Evolutionary conservation across 2,797 vertebrate species (phyloP), one percentile per base, ranked within the genome.

Genomic region (Jordanella pulchra): DNA sequence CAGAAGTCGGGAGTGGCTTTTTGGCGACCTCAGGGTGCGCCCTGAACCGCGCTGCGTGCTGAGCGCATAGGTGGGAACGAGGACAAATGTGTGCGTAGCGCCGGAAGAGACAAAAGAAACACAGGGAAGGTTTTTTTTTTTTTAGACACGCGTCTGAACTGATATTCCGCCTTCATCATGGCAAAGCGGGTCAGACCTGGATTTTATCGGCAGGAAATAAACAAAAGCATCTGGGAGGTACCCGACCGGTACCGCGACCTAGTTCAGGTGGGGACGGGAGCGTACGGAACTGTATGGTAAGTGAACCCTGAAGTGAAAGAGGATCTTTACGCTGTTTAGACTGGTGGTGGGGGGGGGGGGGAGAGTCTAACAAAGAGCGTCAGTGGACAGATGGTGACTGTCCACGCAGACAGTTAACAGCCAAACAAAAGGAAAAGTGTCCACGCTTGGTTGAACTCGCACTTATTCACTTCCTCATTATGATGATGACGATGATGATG

Each of bases 221-320:
- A 96, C 91, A 97, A 97, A 87, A 98, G 96, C 1, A 74, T 90
- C 23, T 99, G 97, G 97, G 97, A 97, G 83, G 97, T 98, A 65
- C 95, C 95, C 83, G 95, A 95, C 17, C 93, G 95, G 89, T 99
- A 98, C 94, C 93, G 89, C 67, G 96, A 97, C 18, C 92, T 99
- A 90, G 93, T 84, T 89, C 94, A 96, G 79, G 96, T 98, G 92
- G 97, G 97, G 45, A 97, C 97, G 3, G 97, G 97, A 47, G 97
- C 97, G 39, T 99, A 98, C 79, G 97, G 97, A 76, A 95, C 96
- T 7, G 97, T 98, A 0, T 98, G 97, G 97, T 98, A 89, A 98
- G 97, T 94, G 48, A 25, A 68, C 30, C 25, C 10, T 7, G 55
- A 1, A 42, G 25, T 14, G 21, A 64, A 68, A 66, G 42, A n/a